phyloP scores from a whole-genome alignment of 2,113 vertebrate genomes.

The Boleophthalmus pectinirostris region DNA sequence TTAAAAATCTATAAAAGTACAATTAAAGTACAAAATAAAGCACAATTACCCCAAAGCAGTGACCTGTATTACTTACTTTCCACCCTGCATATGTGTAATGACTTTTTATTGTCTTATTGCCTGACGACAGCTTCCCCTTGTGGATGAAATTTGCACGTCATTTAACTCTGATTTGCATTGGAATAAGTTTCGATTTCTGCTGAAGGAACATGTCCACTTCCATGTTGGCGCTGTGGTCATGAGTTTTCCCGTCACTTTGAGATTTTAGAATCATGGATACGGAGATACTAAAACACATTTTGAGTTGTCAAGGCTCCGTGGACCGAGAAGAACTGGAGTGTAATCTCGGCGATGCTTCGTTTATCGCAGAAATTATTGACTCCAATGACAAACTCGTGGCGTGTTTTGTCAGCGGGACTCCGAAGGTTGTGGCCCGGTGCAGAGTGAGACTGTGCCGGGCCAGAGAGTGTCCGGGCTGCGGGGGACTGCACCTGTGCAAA shows the following conservation, averaged over 20 bases:
- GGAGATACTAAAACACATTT: conserved; percentile 36
- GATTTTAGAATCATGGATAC: conserved; percentile 15
- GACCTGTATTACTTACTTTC: too few relatives aligned
- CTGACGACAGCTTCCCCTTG: conserved; percentile 21
- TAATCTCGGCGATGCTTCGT: fast-evolving
- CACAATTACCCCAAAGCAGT: too few relatives aligned
- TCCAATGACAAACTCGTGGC: conserved; percentile 12
- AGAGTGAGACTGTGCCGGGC: conserved; percentile 49
- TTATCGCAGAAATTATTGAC: fast-evolving
- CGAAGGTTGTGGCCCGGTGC: conserved; percentile 61
- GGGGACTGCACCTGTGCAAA: conserved; percentile 69
- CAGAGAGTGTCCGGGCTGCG: conserved; percentile 53
- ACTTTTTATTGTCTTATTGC: too few relatives aligned
- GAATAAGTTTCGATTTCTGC: conserved; percentile 70
- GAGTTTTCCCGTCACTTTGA: neutral
- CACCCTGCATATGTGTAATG: too few relatives aligned
- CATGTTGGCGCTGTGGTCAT: neutral
- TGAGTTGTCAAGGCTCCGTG: conserved; percentile 44
- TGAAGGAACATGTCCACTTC: conserved; percentile 10
- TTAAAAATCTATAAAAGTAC: too few relatives aligned
- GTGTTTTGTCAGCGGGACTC: neutral
- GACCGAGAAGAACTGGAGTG: conserved; percentile 11
- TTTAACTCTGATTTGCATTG: neutral
- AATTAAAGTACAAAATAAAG: too few relatives aligned
- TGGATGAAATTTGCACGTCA: neutral